Evolutionary conservation across 2,888 invertebrate genomes (phyloP), one percentile per base, ranked within the genome.

Genomic region (Scelioninae gen. 2): DNA sequence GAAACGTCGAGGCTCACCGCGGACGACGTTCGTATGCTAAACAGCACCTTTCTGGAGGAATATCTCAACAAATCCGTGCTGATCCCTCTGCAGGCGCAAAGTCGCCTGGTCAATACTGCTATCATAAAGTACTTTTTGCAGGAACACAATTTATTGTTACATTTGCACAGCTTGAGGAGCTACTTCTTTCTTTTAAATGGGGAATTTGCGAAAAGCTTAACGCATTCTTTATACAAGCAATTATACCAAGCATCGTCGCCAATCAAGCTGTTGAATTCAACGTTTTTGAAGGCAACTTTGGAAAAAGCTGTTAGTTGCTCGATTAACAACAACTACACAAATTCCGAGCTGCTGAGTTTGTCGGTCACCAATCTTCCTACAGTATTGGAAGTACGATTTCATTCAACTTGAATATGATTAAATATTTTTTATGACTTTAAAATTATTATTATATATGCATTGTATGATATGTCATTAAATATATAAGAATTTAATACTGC

Each of bases 151-250:
- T 89, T 92, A 82, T 88, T 93, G 35, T 89, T 91, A 15, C 93
- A 94, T 85, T 87, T 94, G 76, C 90, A 90, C 43, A 92, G 92
- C 83, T 85, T 94, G n/a, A 89, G 93, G 45, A 91, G 92, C 81
- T 94, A 92, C 79, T 94, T 92, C 83, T 94, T 94, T 78, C 83
- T 94, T 18, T 89, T 93, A 88, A 93, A 94, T 77, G 94, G 94
- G 0, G 93, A 94, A 84, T 94, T 94, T 83, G 91, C 92, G 0
- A 90, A 90, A 28, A 91, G 90, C 76, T 90, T 94, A 11, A 93
- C 92, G 31, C 89, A 90, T 52, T 92, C 91, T 75, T 85, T 94
- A 67, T 93, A 93, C 75, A 87, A 89, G 0, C 91, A 91, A 73
- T 83, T 94, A 53, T 91, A 91, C 60, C 88, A 89, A n/a, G 91